These are phyloP conservation scores for Montipora cactus DNA, from an alignment of 64 coral and sea anemone species.

Conservation along the genomic window DNA sequence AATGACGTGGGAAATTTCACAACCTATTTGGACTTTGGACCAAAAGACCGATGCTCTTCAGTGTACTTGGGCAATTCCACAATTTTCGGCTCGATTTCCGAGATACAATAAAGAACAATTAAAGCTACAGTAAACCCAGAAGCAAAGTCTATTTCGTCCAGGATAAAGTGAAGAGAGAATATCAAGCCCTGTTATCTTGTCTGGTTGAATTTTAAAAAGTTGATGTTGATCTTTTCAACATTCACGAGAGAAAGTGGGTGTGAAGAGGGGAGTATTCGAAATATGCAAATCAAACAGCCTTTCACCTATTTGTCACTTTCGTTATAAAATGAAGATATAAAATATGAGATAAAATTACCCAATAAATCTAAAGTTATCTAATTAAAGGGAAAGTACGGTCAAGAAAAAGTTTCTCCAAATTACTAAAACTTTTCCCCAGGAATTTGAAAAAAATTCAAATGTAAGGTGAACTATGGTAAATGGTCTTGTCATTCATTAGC, in stretches of 20 bases:
- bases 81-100: constrained; percentile 11
- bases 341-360: no score
- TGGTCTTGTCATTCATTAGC: no score
- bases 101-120: background rate
- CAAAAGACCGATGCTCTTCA: background rate
- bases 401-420: no score
- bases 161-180: background rate
- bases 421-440: no score
- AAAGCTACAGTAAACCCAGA: background rate
- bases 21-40: constrained; percentile 27
- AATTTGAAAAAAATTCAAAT: no score
- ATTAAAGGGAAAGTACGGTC: no score
- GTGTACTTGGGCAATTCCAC: no score
- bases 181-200: background rate
- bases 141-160: background rate
- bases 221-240: no score
- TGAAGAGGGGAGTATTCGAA: background rate
- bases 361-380: no score
- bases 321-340: no score
- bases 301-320: background rate
- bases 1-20: constrained; percentile 29
- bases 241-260: background rate
- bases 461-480: no score
- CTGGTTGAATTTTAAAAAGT: background rate
- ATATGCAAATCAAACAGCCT: background rate